phyloP scores from a whole-genome alignment of 1,140 invertebrate genomes.

The Drosophila pachea region DNA sequence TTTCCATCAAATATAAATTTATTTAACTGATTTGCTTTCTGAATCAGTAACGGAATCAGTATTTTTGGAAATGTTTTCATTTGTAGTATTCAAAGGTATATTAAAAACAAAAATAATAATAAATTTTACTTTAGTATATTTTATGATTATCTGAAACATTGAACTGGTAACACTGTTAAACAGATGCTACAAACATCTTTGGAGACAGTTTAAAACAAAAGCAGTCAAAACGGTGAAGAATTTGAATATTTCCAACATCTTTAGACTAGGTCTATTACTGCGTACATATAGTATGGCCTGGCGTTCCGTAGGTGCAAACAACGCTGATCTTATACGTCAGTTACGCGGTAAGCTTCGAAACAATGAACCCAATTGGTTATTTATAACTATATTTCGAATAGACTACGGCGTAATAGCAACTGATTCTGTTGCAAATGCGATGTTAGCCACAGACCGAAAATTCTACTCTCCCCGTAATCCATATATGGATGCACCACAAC shows the following conservation, averaged over 20 bases:
- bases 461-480: conserved; percentile 83
- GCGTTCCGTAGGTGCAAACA: conserved; percentile 90
- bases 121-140: no score
- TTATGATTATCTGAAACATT: not conserved
- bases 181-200: conserved; percentile 19
- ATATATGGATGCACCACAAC: conserved; percentile 94
- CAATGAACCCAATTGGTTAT: conserved; percentile 14
- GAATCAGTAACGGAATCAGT: not conserved
- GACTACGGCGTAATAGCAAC: conserved; percentile 92
- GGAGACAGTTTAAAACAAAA: conserved; percentile 13
- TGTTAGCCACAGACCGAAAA: conserved; percentile 91
- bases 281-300: conserved; percentile 82
- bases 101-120: conserved; percentile 4
- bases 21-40: not conserved
- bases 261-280: conserved; percentile 53
- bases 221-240: conserved; percentile 23
- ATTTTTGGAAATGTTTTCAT: not conserved
- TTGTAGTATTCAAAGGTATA: not conserved
- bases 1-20: not conserved
- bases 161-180: conserved; percentile 18
- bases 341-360: conserved; percentile 84
- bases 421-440: conserved; percentile 88
- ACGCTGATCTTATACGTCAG: conserved; percentile 91
- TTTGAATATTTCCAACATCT: conserved; percentile 24
- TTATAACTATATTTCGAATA: conserved; percentile 79